These are phyloP conservation scores for Priocnemis perturbator DNA, from an alignment of 2,888 invertebrate species.

Conservation along the genomic window DNA sequence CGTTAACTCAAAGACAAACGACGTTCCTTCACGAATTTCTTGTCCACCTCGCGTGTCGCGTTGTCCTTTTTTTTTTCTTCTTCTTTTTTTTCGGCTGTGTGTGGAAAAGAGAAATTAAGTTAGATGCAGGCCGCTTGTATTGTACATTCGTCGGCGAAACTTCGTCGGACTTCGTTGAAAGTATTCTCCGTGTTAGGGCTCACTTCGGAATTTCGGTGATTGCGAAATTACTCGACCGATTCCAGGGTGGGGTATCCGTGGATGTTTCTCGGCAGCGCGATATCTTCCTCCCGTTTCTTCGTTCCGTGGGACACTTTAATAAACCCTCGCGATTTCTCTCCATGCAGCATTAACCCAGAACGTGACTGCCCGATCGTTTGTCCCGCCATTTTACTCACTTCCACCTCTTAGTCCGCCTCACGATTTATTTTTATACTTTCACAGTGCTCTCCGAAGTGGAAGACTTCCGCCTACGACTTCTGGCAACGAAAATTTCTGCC, in stretches of 20 bases:
- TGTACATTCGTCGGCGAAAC: too few species aligned
- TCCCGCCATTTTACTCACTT: slow-evolving; percentile 41
- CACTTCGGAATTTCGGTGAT: too few species aligned
- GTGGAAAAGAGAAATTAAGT: too few species aligned
- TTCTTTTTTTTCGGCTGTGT: too few species aligned
- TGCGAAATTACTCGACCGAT: too few species aligned
- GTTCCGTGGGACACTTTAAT: slow-evolving; percentile 48
- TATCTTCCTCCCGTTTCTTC: not conserved
- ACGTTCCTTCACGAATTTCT: too few species aligned
- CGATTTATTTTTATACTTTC: slow-evolving; percentile 37
- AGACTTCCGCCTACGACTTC: not conserved
- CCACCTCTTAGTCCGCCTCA: slow-evolving; percentile 5
- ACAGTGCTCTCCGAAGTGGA: not conserved
- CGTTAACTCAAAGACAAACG: too few species aligned
- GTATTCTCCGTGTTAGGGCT: too few species aligned
- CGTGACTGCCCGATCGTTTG: slow-evolving; percentile 64
- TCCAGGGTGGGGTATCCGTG: too few species aligned
- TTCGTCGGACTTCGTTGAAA: too few species aligned
- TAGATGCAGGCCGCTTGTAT: too few species aligned
- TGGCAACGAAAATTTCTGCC: not conserved
- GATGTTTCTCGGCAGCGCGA: not conserved
- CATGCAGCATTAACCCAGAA: slow-evolving; percentile 69
- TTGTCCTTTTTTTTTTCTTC: not conserved
- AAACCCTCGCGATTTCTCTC: slow-evolving; percentile 67
- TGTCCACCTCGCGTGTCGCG: too few species aligned